phyloP scores from a whole-genome alignment of 2,113 vertebrate species.

The Columbina picui region DNA sequence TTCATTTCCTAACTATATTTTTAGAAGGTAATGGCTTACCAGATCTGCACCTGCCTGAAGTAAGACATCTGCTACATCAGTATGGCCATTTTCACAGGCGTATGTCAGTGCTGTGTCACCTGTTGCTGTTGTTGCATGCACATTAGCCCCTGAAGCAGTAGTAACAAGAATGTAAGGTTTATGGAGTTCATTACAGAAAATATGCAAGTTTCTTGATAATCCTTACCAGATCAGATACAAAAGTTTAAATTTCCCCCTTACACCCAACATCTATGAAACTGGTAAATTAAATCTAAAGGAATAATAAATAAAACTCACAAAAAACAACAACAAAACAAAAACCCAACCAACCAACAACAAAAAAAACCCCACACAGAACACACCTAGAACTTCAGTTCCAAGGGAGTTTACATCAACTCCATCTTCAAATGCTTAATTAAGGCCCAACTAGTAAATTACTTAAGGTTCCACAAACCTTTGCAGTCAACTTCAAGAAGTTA shows the following conservation, averaged over 20 bases:
- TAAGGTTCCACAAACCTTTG: not conserved
- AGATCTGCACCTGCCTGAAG: slow-evolving; percentile 96
- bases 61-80: slow-evolving; percentile 96
- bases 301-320: too few species aligned
- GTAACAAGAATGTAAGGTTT: not conserved
- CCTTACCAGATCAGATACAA: not conserved
- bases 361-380: not conserved
- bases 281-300: not conserved
- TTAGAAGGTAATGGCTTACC: slow-evolving; percentile 74
- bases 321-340: too few species aligned
- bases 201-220: fast-evolving
- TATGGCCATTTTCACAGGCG: slow-evolving; percentile 98
- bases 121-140: slow-evolving; percentile 96
- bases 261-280: not conserved
- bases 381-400: not conserved
- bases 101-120: slow-evolving; percentile 97
- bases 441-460: not conserved
- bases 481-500: not conserved
- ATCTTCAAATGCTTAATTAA: not conserved
- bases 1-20: not conserved
- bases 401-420: fast-evolving
- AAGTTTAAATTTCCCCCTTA: not conserved
- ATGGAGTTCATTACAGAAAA: not conserved
- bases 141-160: slow-evolving; percentile 87
- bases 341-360: not conserved